Conservation (phyloP, 1,140 invertebrate genomes). For the Hycleus phaleratus region DNA sequence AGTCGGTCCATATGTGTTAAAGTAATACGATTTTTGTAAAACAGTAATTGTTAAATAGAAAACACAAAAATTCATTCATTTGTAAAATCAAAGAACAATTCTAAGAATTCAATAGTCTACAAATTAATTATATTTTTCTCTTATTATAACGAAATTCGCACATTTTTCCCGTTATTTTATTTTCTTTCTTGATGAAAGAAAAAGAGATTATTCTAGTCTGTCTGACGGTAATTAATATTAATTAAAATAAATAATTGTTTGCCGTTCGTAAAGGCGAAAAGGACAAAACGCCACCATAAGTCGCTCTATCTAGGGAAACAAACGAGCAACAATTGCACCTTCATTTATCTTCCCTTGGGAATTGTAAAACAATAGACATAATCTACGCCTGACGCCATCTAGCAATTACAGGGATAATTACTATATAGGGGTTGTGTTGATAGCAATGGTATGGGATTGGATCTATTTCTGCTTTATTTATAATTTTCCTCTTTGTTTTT, state of each 20-base stretch:
- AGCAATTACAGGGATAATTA: constrained; percentile 34
- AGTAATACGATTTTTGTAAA: too few species aligned
- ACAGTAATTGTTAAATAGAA: too few species aligned
- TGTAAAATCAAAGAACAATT: too few species aligned
- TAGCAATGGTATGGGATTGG: too few species aligned
- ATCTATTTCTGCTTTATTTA: too few species aligned
- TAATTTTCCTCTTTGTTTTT: too few species aligned
- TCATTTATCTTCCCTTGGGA: constrained; percentile 31
- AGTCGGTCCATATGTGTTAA: not conserved
- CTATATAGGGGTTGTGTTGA: not conserved
- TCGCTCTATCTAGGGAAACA: constrained; percentile 27
- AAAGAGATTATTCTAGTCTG: not conserved
- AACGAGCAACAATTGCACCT: constrained; percentile 35
- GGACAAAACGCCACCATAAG: constrained; percentile 22
- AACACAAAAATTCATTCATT: too few species aligned
- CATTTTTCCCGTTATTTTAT: too few species aligned
- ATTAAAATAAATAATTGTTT: constrained; percentile 18
- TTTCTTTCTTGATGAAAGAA: not conserved
- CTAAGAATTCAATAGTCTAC: too few species aligned
- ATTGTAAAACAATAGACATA: constrained; percentile 32
- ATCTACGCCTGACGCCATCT: constrained; percentile 30
- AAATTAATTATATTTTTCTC: too few species aligned
- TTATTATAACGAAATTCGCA: too few species aligned
- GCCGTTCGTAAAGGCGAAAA: not conserved
- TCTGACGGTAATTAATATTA: constrained; percentile 9